Evolutionary conservation across 2,797 vertebrate genomes (phyloP).

Genomic region (Notolabrus celidotus): DNA sequence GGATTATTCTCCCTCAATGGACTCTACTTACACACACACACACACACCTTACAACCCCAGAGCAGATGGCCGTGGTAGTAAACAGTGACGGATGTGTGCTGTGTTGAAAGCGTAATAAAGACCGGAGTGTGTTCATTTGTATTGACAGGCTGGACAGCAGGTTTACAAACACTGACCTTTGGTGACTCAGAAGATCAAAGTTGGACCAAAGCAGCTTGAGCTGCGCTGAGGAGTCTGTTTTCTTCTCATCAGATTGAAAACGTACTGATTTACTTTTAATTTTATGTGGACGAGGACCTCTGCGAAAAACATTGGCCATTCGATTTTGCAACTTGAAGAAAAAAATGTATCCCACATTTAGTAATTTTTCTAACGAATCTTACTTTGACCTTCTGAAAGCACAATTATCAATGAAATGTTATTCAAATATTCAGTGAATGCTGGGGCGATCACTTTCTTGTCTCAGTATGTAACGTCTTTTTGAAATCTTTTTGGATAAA

Average conservation of each 20-base stretch:
- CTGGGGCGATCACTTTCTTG: too few species aligned
- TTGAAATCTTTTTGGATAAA: too few species aligned
- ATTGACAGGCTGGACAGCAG: constrained; percentile 60
- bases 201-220: constrained; percentile 30
- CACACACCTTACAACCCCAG: constrained; percentile 23
- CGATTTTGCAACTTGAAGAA: too few species aligned
- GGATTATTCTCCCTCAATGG: constrained; percentile 79
- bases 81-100: constrained; percentile 74
- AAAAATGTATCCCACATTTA: too few species aligned
- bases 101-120: constrained; percentile 59
- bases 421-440: too few species aligned
- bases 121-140: constrained; percentile 66
- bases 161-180: constrained; percentile 65
- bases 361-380: too few species aligned
- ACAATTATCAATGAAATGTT: too few species aligned
- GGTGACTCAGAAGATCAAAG: constrained; percentile 38
- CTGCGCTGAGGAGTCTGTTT: background rate
- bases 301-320: too few species aligned
- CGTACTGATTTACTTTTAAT: background rate
- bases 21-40: constrained; percentile 54
- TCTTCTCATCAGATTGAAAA: background rate
- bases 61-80: constrained; percentile 79
- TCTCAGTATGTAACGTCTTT: too few species aligned
- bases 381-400: too few species aligned
- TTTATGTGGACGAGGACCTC: too few species aligned